These are phyloP conservation scores for Poecile atricapillus DNA, from an alignment of 2,113 vertebrate species.

Conservation along the genomic window DNA sequence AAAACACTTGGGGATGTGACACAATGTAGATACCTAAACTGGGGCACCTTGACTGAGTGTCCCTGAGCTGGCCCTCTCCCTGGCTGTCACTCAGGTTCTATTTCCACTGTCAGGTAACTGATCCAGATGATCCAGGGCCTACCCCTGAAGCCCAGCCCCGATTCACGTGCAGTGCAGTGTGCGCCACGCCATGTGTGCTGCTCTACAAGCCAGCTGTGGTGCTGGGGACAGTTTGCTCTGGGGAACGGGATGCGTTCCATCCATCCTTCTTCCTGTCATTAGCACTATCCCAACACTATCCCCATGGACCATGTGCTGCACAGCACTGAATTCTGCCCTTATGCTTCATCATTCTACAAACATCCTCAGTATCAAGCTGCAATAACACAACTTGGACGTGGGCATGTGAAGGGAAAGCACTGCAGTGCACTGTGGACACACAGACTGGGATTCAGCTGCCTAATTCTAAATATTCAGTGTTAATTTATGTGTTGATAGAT, in stretches of 20 bases:
- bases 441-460: background rate
- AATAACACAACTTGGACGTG: background rate
- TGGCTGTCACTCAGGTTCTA: background rate
- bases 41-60: background rate
- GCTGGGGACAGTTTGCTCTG: background rate
- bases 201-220: background rate
- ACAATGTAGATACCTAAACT: background rate
- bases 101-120: background rate
- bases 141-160: rapidly evolving
- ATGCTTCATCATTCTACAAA: background rate
- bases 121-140: background rate
- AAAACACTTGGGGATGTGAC: rapidly evolving
- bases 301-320: background rate
- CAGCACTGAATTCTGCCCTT: background rate
- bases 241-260: rapidly evolving
- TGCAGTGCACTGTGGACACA: background rate
- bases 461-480: background rate
- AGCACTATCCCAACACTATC: background rate
- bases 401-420: background rate
- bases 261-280: background rate
- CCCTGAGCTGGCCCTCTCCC: background rate
- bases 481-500: background rate
- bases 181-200: rapidly evolving
- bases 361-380: background rate
- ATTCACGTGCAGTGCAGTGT: rapidly evolving